phyloP scores from a whole-genome alignment of 2,888 invertebrate species.

The Acanthosoma haemorrhoidale region DNA sequence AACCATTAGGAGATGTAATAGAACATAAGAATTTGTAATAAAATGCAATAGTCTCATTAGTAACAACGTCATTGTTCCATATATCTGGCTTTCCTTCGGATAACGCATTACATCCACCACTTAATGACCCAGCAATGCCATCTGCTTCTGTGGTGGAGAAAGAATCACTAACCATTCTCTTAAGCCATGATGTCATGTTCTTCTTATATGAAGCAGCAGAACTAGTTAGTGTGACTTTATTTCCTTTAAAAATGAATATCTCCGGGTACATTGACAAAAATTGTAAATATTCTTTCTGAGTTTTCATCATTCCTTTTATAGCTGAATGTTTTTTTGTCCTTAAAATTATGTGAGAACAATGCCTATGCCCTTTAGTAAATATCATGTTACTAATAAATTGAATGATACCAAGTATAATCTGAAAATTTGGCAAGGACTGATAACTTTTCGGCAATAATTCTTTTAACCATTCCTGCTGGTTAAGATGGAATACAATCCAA shows the following conservation, averaged over 20 bases:
- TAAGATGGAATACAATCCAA: background rate
- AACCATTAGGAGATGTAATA: background rate
- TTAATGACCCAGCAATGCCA: background rate
- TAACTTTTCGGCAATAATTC: background rate
- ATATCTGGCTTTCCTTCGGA: background rate
- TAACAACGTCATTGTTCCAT: background rate
- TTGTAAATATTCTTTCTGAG: background rate
- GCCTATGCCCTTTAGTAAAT: background rate
- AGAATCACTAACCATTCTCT: background rate
- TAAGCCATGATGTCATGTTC: background rate
- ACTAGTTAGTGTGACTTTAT: background rate
- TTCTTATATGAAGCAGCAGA: background rate
- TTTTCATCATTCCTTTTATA: background rate
- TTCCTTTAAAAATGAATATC: background rate
- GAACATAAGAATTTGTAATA: background rate
- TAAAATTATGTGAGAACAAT: background rate
- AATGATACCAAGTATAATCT: background rate
- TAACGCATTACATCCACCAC: background rate
- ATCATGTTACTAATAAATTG: background rate
- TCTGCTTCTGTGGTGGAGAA: background rate
- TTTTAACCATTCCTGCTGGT: background rate
- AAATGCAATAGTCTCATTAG: background rate
- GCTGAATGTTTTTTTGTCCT: background rate
- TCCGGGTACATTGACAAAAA: background rate
- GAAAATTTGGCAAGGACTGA: background rate